Conservation (phyloP, 2,797 vertebrate species). For the Psittacula echo region DNA sequence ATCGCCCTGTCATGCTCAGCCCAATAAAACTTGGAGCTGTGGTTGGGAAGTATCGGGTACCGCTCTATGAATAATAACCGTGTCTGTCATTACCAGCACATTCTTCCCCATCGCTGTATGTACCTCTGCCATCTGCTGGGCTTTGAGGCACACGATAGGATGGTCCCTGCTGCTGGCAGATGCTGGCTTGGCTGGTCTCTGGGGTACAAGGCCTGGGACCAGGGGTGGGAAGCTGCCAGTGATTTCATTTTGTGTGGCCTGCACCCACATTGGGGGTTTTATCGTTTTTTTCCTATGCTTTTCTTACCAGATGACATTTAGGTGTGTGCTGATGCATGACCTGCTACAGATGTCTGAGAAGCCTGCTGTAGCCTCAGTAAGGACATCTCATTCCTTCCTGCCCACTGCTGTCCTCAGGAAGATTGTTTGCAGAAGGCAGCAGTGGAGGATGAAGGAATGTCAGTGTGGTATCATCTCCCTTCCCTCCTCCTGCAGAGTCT, state of each 20-base stretch:
- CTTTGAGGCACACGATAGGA: neutral
- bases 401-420: neutral
- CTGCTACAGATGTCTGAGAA: neutral
- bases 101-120: neutral
- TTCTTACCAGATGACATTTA: neutral
- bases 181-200: neutral
- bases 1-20: neutral
- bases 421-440: neutral
- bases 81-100: neutral
- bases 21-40: neutral
- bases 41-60: neutral
- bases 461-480: neutral
- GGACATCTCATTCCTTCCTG: neutral
- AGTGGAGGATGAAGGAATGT: neutral
- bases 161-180: neutral
- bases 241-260: neutral
- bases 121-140: constrained; percentile 40
- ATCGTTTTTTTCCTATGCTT: neutral
- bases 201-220: neutral
- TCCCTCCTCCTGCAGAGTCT: neutral
- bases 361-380: neutral
- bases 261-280: fast-evolving
- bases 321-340: neutral
- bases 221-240: neutral
- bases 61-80: fast-evolving